phyloP scores from a whole-genome alignment of 1,140 invertebrate species.

The Cyclargus thomasi region DNA sequence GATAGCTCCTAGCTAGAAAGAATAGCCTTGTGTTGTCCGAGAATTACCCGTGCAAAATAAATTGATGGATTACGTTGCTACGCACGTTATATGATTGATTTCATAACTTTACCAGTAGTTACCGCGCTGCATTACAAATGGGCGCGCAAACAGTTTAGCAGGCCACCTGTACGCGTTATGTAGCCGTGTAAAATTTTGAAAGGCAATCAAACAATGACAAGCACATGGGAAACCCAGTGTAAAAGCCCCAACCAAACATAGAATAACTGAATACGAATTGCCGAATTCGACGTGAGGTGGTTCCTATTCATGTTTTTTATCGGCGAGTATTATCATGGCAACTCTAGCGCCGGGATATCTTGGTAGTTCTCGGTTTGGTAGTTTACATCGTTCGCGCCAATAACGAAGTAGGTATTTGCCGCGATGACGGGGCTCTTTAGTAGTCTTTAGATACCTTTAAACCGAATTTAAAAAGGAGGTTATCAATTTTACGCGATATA shows the following conservation, averaged over 20 bases:
- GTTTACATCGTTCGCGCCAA: not conserved
- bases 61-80: not conserved
- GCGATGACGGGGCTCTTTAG: not conserved
- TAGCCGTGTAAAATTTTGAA: not conserved
- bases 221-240: not conserved
- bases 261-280: conserved; percentile 7
- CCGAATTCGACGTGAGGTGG: conserved; percentile 6
- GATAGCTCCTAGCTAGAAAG: no score
- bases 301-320: conserved; percentile 5
- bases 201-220: not conserved
- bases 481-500: no score
- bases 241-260: not conserved
- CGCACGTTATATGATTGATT: conserved; percentile 11
- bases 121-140: not conserved
- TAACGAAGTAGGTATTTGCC: not conserved
- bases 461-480: no score
- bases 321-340: not conserved
- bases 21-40: no score
- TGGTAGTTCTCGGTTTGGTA: not conserved
- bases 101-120: conserved; percentile 4
- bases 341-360: not conserved
- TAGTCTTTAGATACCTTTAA: no score
- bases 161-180: not conserved
- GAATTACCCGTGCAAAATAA: not conserved
- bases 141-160: not conserved